Evolutionary conservation across 1,140 invertebrate genomes (phyloP).

Genomic region (Drosophila azteca): DNA sequence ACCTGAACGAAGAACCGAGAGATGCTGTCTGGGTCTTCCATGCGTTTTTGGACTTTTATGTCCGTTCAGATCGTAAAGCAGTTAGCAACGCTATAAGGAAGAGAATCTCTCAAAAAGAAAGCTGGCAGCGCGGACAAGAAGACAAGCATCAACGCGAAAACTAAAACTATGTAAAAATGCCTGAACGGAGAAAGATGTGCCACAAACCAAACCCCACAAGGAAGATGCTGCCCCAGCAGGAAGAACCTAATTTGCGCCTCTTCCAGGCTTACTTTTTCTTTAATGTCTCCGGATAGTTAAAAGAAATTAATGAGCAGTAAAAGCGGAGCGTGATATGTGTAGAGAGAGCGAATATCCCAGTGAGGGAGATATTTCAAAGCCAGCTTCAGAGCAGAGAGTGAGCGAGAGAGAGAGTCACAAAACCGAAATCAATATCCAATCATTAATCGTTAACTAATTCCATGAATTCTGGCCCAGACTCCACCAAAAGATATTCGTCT

Average conservation of each 20-base stretch:
- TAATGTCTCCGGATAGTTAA: constrained; percentile 47
- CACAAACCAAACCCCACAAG: constrained; percentile 17
- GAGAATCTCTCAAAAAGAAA: constrained; percentile 57
- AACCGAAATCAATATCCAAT: constrained; percentile 78
- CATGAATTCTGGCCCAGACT: constrained; percentile 70
- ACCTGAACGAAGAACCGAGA: constrained; percentile 40
- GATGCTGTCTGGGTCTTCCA: constrained; percentile 31
- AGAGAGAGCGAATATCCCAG: constrained; percentile 10
- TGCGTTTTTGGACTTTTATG: constrained; percentile 49
- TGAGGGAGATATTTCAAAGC: constrained; percentile 1
- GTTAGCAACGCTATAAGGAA: constrained; percentile 66
- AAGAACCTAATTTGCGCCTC: constrained; percentile 36
- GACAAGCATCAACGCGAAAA: constrained; percentile 25
- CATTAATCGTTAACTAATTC: constrained; percentile 83
- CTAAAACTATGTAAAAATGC: constrained; percentile 42
- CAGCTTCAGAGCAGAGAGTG: constrained; percentile 2
- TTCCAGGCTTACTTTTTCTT: constrained; percentile 13
- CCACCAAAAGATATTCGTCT: constrained; percentile 38
- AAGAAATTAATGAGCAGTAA: constrained; percentile 62
- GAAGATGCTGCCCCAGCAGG: constrained; percentile 40
- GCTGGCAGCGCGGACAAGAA: constrained; percentile 10
- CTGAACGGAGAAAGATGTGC: constrained; percentile 33
- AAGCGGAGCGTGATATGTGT: constrained; percentile 24
- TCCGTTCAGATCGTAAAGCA: constrained; percentile 55
- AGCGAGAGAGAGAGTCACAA: constrained; percentile 3